Conservation (phyloP, 2,888 invertebrate species). For the Tetramorium bicarinatum region DNA sequence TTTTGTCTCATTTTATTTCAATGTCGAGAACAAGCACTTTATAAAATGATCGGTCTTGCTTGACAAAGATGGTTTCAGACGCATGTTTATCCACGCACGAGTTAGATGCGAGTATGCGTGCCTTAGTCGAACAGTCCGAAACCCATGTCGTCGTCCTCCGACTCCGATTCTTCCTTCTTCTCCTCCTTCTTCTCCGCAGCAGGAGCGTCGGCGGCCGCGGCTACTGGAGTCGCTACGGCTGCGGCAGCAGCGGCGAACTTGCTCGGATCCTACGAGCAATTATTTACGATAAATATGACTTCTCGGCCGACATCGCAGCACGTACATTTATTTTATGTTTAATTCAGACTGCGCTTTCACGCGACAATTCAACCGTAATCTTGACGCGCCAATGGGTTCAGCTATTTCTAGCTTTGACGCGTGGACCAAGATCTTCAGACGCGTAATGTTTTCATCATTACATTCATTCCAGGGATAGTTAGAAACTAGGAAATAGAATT, state of each 20-base stretch:
- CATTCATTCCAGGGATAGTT: neutral
- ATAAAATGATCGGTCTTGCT: constrained; percentile 63
- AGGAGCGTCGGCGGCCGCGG: constrained; percentile 89
- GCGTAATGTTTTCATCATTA: constrained; percentile 80
- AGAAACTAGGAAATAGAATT: constrained; percentile 1
- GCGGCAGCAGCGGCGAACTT: constrained; percentile 93
- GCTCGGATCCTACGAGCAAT: constrained; percentile 92
- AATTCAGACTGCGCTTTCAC: constrained; percentile 79
- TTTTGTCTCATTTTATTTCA: constrained; percentile 75
- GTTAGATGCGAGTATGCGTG: neutral
- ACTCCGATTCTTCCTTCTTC: constrained; percentile 91
- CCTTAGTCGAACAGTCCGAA: constrained; percentile 96
- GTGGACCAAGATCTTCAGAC: constrained; percentile 79
- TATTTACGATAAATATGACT: constrained; percentile 1
- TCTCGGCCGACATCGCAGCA: neutral
- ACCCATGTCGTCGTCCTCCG: constrained; percentile 98
- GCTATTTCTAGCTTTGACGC: constrained; percentile 86
- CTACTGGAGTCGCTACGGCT: constrained; percentile 89
- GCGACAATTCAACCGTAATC: constrained; percentile 76
- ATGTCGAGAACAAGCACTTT: constrained; percentile 75
- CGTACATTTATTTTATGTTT: neutral
- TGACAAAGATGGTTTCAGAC: constrained; percentile 8
- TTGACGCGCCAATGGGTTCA: constrained; percentile 86
- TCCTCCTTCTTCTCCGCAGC: constrained; percentile 92
- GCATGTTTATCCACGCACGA: constrained; percentile 13